These are phyloP conservation scores for Greenwoodochromis staneri DNA, from an alignment of 2,113 vertebrate species.

Conservation along the genomic window DNA sequence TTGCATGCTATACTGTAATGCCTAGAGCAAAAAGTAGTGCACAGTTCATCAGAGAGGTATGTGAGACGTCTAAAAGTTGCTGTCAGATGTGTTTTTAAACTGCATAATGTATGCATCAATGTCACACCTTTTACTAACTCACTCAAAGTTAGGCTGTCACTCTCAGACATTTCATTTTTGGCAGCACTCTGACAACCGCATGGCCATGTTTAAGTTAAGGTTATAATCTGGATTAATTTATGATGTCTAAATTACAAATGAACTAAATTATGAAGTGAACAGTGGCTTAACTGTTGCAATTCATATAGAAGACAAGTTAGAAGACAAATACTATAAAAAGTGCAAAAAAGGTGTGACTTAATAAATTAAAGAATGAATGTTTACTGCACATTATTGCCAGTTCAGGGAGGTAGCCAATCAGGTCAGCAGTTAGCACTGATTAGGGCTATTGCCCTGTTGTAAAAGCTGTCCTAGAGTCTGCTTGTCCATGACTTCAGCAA, in stretches of 20 bases:
- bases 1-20: conserved; percentile 13
- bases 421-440: neutral
- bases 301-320: neutral
- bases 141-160: neutral
- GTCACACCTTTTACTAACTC: neutral
- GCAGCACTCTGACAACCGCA: neutral
- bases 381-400: neutral
- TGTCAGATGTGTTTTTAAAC: neutral
- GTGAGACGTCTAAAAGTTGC: neutral
- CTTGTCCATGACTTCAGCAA: neutral
- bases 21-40: neutral
- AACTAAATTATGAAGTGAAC: neutral
- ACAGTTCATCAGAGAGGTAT: neutral
- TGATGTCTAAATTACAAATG: neutral
- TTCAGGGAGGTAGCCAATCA: neutral
- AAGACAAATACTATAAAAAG: neutral
- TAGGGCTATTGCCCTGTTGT: neutral
- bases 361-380: neutral
- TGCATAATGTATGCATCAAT: neutral
- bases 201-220: neutral
- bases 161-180: neutral
- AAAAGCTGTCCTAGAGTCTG: neutral
- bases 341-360: neutral
- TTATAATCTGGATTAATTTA: neutral
- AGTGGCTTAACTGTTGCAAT: neutral